These are phyloP conservation scores for Papilio gigon DNA, from an alignment of 2,888 invertebrate genomes.

Conservation along the genomic window DNA sequence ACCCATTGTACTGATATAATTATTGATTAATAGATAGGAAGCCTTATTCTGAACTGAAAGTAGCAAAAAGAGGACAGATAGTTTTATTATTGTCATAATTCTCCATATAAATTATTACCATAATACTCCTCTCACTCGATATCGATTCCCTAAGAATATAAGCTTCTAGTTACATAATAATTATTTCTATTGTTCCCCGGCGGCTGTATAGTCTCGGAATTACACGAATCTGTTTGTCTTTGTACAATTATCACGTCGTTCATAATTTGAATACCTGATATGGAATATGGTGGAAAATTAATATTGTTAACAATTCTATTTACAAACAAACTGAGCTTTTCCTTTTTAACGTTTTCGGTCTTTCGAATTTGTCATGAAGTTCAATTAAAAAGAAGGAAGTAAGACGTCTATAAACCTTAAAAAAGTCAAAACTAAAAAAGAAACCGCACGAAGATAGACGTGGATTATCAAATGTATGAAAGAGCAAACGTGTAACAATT, in stretches of 20 bases:
- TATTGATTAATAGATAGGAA: neutral
- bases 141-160: constrained; percentile 23
- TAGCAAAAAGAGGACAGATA: constrained; percentile 4
- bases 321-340: neutral
- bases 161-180: constrained; percentile 26
- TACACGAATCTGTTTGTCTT: constrained; percentile 8
- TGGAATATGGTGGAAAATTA: neutral
- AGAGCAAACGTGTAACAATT: neutral
- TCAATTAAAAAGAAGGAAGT: too few relatives aligned
- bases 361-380: too few relatives aligned
- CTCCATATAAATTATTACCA: constrained; percentile 15
- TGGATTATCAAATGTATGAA: neutral
- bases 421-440: too few relatives aligned
- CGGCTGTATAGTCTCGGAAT: neutral
- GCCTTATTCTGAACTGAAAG: neutral
- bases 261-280: neutral
- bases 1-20: neutral
- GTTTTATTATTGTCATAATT: constrained; percentile 18
- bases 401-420: too few relatives aligned
- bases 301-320: neutral
- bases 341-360: too few relatives aligned
- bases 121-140: constrained; percentile 2
- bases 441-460: too few relatives aligned
- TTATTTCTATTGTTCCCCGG: constrained; percentile 21
- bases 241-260: constrained; percentile 7